A percentile compares a stretch with the other conserved stretches of the same genome.
These are phyloP conservation scores for Propithecus coquereli DNA, from an alignment of 2,113 vertebrate species.

Conservation along the genomic window DNA sequence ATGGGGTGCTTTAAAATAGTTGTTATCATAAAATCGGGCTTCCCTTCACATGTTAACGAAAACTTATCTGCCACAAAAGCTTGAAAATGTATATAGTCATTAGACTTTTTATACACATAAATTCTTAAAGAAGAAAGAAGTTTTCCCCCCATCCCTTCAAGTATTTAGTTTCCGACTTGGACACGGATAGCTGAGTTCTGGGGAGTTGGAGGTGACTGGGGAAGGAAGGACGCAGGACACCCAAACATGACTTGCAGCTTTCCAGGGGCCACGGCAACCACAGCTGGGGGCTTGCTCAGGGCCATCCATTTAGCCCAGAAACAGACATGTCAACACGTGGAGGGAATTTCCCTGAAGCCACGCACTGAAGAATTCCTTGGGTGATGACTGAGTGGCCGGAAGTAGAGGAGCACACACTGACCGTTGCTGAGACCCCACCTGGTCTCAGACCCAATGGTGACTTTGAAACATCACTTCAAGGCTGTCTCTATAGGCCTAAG, in stretches of 20 bases:
- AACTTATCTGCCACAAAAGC: background rate
- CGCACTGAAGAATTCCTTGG: background rate
- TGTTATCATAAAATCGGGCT: background rate
- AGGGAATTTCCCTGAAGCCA: background rate
- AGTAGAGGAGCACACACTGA: fast-evolving
- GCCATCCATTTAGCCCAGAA: background rate
- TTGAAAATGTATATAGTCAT: background rate
- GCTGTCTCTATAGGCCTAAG: too few relatives aligned
- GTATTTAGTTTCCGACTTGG: background rate
- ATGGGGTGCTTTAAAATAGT: background rate
- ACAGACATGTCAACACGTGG: fast-evolving
- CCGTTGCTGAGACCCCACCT: background rate
- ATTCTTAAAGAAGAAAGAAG: background rate
- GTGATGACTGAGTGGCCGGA: background rate
- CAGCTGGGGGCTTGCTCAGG: background rate
- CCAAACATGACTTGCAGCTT: fast-evolving
- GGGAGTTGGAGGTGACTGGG: background rate
- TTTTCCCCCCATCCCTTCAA: too few relatives aligned
- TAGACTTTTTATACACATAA: background rate
- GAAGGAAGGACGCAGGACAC: background rate
- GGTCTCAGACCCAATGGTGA: too few relatives aligned
- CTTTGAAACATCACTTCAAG: background rate
- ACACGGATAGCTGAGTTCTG: background rate
- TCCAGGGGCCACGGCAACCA: background rate
- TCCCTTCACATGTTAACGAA: background rate